Evolutionary conservation across 2,888 invertebrate genomes (phyloP).

Genomic region (Orchesellides sinensis): DNA sequence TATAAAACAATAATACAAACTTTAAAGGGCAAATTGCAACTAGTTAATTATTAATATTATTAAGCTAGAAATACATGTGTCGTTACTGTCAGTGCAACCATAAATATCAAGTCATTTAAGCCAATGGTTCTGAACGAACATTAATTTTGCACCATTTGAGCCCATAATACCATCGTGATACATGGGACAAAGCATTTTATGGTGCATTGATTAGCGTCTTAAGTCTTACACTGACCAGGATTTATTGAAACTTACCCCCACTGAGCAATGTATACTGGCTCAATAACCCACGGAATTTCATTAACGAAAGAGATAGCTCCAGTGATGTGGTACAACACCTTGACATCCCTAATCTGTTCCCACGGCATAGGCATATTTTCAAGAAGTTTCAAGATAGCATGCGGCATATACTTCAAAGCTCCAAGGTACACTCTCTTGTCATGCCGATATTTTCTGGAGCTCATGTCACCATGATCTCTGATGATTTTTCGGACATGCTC

Average conservation of each 20-base stretch:
- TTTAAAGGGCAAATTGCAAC: too few species aligned
- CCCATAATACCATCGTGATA: too few species aligned
- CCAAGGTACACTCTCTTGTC: slow-evolving; percentile 93
- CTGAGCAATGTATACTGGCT: slow-evolving; percentile 99
- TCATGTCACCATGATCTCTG: slow-evolving; percentile 99
- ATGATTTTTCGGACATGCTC: slow-evolving; percentile 99
- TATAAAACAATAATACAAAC: slow-evolving; percentile 18
- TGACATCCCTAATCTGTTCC: slow-evolving; percentile 99
- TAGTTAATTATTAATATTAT: too few species aligned
- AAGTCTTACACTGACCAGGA: too few species aligned
- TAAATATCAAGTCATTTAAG: background rate
- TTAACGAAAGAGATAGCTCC: slow-evolving; percentile 99
- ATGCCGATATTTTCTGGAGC: slow-evolving; percentile 98
- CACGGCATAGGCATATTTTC: slow-evolving; percentile 99
- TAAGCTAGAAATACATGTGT: background rate
- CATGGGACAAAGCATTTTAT: too few species aligned
- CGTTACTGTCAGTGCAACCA: background rate
- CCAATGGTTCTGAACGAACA: too few species aligned
- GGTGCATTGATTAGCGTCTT: too few species aligned
- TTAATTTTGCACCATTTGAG: too few species aligned
- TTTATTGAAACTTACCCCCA: slow-evolving; percentile 87
- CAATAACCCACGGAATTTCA: slow-evolving; percentile 99
- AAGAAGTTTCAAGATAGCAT: slow-evolving; percentile 98
- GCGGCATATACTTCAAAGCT: slow-evolving; percentile 99
- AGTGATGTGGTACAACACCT: slow-evolving; percentile 98